These are phyloP conservation scores for Hetaerina americana DNA, from an alignment of 1,140 invertebrate species.

Conservation along the genomic window DNA sequence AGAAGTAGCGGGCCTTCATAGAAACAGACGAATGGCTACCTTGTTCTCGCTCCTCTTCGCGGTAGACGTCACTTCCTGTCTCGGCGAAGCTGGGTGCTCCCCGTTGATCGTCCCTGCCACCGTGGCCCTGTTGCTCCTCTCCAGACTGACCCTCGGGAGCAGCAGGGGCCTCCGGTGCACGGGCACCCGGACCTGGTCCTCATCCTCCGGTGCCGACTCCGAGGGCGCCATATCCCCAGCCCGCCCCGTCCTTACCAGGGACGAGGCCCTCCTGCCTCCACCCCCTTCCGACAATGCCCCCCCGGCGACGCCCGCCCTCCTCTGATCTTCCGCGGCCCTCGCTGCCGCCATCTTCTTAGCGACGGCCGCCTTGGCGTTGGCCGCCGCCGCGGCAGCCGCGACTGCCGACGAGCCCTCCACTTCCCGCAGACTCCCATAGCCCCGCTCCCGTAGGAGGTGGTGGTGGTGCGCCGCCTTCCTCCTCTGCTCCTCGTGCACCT, in stretches of 20 bases:
- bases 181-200: not conserved
- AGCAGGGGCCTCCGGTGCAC: not conserved
- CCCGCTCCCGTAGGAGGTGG: not conserved
- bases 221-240: not conserved
- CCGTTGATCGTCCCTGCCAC: not conserved
- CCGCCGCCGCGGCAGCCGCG: not conserved
- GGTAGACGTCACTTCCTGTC: not conserved
- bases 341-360: not conserved
- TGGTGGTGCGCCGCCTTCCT: not conserved
- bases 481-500: not conserved
- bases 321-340: not conserved
- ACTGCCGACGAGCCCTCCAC: not conserved
- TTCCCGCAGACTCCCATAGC: not conserved
- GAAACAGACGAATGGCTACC: not conserved
- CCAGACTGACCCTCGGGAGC: not conserved
- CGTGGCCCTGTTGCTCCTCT: not conserved
- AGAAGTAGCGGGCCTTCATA: not conserved
- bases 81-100: not conserved
- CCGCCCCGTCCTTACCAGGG: not conserved
- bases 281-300: not conserved
- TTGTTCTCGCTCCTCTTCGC: not conserved
- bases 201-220: not conserved
- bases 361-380: not conserved
- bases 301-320: not conserved
- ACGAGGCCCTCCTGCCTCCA: not conserved